Base-by-base conservation (phyloP, 2,113 vertebrate genomes). In the Corynorhinus townsendii region DNA sequence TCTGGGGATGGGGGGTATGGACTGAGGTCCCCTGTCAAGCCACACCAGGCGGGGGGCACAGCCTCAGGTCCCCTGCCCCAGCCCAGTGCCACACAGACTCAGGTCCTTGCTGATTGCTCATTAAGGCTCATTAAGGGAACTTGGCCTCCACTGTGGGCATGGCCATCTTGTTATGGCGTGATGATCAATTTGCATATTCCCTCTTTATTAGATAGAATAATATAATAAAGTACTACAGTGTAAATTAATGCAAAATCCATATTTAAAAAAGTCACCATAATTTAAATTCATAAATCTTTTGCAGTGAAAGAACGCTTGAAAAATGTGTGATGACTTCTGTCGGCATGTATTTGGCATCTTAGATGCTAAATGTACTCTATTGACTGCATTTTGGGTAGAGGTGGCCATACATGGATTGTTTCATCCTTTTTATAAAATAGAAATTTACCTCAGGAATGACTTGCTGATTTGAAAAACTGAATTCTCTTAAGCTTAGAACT, bases 321-420 rank as follows among this genome's bases (percentile, higher is more conserved):
- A 88, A 83, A 80, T 3, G 1, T 56, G 5, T 85, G 54, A 93
- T 89, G 26, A 76, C 35, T 62, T 93, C 49, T 86, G 11, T 86
- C 26, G 76, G 59, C 33, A 17, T 14, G 0, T 33, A 43, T 19
- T 91, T 89, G 17, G 1, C 3, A 47, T 45, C 82, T 96, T 76
- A 79, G 75, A 94, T 66, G 86, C 72, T 95, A 97, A 95, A 75
- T 96, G n/a, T 54, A 38, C 89, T 91, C 80, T 82, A 82, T 89
- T 66, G 86, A 62, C 90, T 56, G 94, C 86, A 94, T 35, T 94
- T 94, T 96, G 43, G 64, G 87, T 94, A 97, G 86, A 93, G 66
- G 79, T 87, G 93, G 62, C 43, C 94, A 88, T 97, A 91, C 5
- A 80, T 33, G n/a, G 62, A 96, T 93, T 98, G 30, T 96, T 98